These are phyloP conservation scores for Odontamblyopus lacepedii DNA, from an alignment of 2,797 vertebrate genomes.

Conservation along the genomic window DNA sequence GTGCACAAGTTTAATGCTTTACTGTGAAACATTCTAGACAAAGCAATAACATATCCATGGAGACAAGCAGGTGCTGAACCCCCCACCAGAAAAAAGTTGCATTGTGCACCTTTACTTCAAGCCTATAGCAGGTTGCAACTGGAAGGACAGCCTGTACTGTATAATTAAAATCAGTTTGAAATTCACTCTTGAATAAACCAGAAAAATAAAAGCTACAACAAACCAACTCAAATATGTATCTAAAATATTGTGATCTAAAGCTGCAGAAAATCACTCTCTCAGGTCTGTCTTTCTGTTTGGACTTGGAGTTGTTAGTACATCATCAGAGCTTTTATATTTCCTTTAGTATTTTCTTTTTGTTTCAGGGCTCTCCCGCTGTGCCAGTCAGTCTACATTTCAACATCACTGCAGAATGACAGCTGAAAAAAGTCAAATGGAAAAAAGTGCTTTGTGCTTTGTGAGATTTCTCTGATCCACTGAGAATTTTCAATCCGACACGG, in stretches of 20 bases:
- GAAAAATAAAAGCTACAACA: neutral
- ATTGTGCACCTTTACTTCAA: neutral
- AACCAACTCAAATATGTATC: neutral
- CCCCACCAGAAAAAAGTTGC: no score
- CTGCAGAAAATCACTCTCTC: neutral
- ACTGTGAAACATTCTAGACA: no score
- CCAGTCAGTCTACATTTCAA: conserved; percentile 35
- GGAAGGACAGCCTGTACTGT: no score
- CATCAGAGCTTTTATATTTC: conserved; percentile 47
- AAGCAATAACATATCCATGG: no score
- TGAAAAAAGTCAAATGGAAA: conserved; percentile 29
- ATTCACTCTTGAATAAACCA: neutral
- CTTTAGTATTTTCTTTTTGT: conserved; percentile 32
- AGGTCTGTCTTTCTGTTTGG: conserved; percentile 14
- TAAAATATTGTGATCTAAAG: neutral
- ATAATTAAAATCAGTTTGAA: neutral
- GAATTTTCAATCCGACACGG: conserved; percentile 73
- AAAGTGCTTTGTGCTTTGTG: conserved; percentile 63
- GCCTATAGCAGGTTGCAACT: neutral
- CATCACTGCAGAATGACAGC: conserved; percentile 46
- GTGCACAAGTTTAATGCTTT: no score
- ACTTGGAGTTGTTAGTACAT: conserved; percentile 38
- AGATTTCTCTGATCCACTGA: conserved; percentile 73
- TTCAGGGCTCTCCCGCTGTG: conserved; percentile 37
- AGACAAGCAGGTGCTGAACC: no score